These are phyloP conservation scores for Brenthis daphne DNA, from an alignment of 2,888 invertebrate species.

Conservation along the genomic window DNA sequence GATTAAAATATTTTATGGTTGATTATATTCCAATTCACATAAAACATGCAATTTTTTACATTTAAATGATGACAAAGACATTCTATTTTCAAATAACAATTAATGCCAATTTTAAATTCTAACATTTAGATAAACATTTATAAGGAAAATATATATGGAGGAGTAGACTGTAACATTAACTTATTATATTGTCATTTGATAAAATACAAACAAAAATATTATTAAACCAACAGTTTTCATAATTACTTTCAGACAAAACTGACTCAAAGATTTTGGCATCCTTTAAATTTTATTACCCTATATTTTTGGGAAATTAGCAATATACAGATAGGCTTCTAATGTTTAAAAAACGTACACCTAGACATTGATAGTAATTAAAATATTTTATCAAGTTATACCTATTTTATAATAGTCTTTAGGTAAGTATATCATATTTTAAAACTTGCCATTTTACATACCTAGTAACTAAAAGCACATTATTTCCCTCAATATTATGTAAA, in stretches of 20 bases:
- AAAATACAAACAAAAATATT: not conserved
- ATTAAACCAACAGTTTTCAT: not conserved
- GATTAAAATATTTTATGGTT: conserved; percentile 40
- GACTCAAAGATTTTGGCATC: conserved; percentile 14
- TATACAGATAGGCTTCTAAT: conserved; percentile 10
- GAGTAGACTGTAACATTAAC: conserved; percentile 13
- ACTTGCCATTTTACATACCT: too few relatives aligned
- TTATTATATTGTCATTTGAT: conserved; percentile 1
- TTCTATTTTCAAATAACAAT: conserved; percentile 29
- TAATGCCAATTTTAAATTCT: conserved; percentile 33
- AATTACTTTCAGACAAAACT: not conserved
- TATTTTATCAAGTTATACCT: conserved; percentile 11
- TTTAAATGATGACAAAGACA: conserved; percentile 19
- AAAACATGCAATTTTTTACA: conserved; percentile 24
- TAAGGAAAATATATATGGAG: conserved; percentile 29
- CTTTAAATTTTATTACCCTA: conserved; percentile 1
- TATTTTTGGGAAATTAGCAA: conserved; percentile 11
- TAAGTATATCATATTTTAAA: too few relatives aligned
- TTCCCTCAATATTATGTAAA: too few relatives aligned
- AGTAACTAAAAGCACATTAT: too few relatives aligned
- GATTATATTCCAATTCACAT: conserved; percentile 21
- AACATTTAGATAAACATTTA: conserved; percentile 37
- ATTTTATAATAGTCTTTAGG: not conserved
- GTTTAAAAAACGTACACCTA: not conserved
- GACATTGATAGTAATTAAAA: not conserved